phyloP scores from a whole-genome alignment of 2,797 vertebrate species.

The Florisuga fusca region DNA sequence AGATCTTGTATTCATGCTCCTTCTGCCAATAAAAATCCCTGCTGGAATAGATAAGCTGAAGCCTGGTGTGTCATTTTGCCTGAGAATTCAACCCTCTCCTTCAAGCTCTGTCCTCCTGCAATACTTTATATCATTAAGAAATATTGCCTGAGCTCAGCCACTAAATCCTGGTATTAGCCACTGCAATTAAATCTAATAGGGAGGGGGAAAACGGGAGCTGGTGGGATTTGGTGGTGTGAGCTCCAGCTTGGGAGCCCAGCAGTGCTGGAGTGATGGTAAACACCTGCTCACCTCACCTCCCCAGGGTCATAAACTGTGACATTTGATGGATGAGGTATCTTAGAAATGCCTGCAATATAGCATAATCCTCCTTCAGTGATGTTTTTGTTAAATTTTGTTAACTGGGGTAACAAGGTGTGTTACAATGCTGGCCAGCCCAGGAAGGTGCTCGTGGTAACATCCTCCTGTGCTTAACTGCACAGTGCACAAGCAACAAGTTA shows the following conservation, averaged over 20 bases:
- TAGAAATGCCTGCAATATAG: neutral
- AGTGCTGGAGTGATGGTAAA: rapidly evolving
- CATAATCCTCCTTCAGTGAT: neutral
- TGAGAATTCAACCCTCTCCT: conserved; percentile 30
- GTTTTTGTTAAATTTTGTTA: neutral
- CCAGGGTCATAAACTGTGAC: too few relatives aligned
- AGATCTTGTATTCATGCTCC: neutral
- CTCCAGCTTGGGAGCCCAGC: neutral
- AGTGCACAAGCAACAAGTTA: neutral
- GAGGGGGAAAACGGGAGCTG: neutral
- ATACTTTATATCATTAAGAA: conserved; percentile 34
- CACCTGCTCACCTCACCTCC: neutral
- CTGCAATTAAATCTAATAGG: conserved; percentile 14
- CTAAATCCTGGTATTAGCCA: conserved; percentile 30
- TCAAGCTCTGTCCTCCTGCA: conserved; percentile 27
- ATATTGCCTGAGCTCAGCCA: conserved; percentile 22
- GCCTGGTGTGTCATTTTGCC: neutral
- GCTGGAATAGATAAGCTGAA: neutral
- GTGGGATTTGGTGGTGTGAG: neutral
- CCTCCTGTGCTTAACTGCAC: rapidly evolving
- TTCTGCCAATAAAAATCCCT: conserved; percentile 39
- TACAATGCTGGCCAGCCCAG: neutral
- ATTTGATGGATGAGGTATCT: neutral
- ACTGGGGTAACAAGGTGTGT: neutral
- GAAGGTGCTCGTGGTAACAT: neutral